These are phyloP conservation scores for Colistium nudipinnis DNA, from an alignment of 2,113 vertebrate species.

Conservation along the genomic window DNA sequence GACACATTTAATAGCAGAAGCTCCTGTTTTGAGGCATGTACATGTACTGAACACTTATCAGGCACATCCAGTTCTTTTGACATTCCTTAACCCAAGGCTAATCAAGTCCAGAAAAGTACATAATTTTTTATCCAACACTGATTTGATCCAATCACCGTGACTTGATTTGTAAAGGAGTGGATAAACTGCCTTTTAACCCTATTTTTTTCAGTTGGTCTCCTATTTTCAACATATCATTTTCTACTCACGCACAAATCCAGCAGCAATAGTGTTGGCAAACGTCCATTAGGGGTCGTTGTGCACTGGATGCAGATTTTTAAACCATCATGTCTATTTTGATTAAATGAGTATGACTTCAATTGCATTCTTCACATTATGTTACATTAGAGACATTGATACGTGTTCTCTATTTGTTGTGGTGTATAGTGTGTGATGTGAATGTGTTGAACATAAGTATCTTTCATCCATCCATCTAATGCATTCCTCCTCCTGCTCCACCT, in stretches of 20 bases:
- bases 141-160: constrained; percentile 46
- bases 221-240: constrained; percentile 8
- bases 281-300: too few species aligned
- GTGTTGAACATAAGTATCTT: constrained; percentile 42
- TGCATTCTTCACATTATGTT: constrained; percentile 25
- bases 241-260: constrained; percentile 2
- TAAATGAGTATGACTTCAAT: constrained; percentile 37
- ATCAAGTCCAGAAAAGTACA: constrained; percentile 38
- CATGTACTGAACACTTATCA: constrained; percentile 16
- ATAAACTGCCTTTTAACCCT: constrained; percentile 12
- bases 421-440: constrained; percentile 54
- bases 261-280: too few species aligned
- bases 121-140: constrained; percentile 31
- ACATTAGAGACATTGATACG: constrained; percentile 15
- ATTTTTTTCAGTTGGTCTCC: constrained; percentile 12
- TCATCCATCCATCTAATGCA: constrained; percentile 49
- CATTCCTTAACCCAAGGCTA: constrained; percentile 19
- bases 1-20: constrained; percentile 22
- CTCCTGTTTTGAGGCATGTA: constrained; percentile 12
- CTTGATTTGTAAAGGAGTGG: constrained; percentile 24
- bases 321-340: constrained; percentile 33
- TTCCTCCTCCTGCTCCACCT: constrained; percentile 45
- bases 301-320: constrained; percentile 33
- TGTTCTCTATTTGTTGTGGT: constrained; percentile 55
- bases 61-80: constrained; percentile 34